Base-by-base conservation (phyloP, 1,140 invertebrate genomes). In the Penaeus vannamei region DNA sequence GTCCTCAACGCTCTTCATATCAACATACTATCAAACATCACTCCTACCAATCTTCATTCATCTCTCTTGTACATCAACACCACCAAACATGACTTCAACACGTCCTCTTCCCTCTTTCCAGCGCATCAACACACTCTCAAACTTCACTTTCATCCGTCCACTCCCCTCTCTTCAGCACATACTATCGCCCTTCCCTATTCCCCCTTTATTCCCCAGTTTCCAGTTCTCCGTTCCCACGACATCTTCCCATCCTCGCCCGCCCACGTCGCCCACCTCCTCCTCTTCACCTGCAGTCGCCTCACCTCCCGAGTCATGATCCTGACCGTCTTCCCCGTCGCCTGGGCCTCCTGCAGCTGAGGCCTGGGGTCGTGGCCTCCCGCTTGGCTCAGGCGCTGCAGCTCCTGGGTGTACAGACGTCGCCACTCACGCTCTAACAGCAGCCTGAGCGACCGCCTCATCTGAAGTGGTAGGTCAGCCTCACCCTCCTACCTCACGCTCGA, bases 391-490 rank as follows among this genome's bases (percentile, higher is more conserved):
- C 60, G 79, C 14, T 46, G 26, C 12, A 59, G 46, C 42, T 81
- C 32, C 42, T 59, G 79, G 42, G 60, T 81, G 60, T 53, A 81
- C 79, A 81, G 36, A 53, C 79, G 79, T 46, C 60, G 79, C 79
- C 79, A 81, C 79, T 81, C 79, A 17, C 79, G 46, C 60, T 81
- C 79, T 53, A 81, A 53, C 79, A 59, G 46, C 36, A 26, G 46
- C 22, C 79, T 81, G 22, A 81, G 79, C 14, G 79, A 53, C 60
- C 79, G 32, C n/a, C 79, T 46, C 22, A 59, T 59, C 79, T 81
- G 79, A 59, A 59, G 79, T 26, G 20, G 32, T n/a, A 32, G 36
- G 23, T n/a, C 53, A n/a, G 79, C 53, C 53, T 53, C 53, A 53
- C 53, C 53, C 53, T 53, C 53, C 53, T 53, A 53, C 53, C 53